These are phyloP conservation scores for Callaeas wilsoni DNA, from an alignment of 2,113 vertebrate species.

Conservation along the genomic window DNA sequence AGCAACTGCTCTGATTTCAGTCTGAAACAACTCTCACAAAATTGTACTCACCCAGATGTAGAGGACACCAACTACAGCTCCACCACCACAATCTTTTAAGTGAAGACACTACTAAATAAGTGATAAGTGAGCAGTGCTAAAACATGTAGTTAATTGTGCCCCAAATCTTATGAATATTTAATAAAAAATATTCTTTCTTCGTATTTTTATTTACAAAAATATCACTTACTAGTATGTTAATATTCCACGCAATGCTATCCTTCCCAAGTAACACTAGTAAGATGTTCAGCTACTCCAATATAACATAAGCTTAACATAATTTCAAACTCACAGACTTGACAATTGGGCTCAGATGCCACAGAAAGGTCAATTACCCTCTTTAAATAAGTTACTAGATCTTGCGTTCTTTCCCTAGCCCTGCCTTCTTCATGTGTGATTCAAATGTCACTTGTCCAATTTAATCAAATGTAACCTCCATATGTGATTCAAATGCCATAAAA, in stretches of 20 bases:
- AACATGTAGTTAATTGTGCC: background rate
- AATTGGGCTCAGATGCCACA: background rate
- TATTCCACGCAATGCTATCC: background rate
- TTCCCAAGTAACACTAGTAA: background rate
- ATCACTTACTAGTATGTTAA: background rate
- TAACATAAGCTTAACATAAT: background rate
- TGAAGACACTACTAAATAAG: background rate
- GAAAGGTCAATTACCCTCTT: constrained; percentile 32
- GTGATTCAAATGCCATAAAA: background rate
- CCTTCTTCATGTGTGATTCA: background rate
- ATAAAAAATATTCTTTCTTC: background rate
- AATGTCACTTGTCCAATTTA: constrained; percentile 20
- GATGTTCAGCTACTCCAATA: background rate
- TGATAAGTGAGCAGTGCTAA: background rate
- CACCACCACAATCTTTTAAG: background rate
- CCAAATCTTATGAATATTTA: background rate
- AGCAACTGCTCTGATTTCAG: constrained; percentile 3
- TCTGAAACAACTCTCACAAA: background rate
- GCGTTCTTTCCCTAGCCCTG: background rate
- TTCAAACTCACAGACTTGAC: constrained; percentile 10
- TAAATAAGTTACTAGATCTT: background rate
- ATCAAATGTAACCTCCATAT: background rate
- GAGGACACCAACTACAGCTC: background rate
- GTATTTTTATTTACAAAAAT: background rate
- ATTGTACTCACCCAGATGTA: background rate